Percentiles rank a stretch among this genome's conserved stretches.
phyloP scores from a whole-genome alignment of 2,113 vertebrate species.

The Genyomyrus donnyi region DNA sequence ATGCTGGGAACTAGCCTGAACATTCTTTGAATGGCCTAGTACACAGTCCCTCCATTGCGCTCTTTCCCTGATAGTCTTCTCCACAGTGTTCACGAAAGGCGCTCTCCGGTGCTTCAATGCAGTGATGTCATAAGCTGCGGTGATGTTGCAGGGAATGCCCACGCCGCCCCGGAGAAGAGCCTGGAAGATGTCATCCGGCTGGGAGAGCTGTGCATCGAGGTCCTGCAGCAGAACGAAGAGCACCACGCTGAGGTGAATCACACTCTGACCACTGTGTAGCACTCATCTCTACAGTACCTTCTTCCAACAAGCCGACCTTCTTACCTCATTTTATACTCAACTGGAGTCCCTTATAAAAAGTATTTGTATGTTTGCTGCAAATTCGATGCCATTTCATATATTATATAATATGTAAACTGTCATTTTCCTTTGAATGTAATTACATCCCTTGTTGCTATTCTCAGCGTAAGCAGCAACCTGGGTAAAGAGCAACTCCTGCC shows the following conservation, averaged over 20 bases:
- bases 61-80: background rate
- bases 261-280: background rate
- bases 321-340: background rate
- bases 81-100: background rate
- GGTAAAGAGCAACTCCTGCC: background rate
- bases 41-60: background rate
- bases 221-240: slow-evolving; percentile 93
- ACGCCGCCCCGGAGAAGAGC: slow-evolving; percentile 69
- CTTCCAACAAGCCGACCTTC: background rate
- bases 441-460: background rate
- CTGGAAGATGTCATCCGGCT: slow-evolving; percentile 83
- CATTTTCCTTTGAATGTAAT: background rate
- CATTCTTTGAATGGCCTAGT: background rate
- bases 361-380: background rate
- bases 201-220: slow-evolving; percentile 88
- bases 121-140: background rate
- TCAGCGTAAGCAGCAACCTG: background rate
- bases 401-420: background rate
- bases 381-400: background rate
- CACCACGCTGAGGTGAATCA: slow-evolving; percentile 85
- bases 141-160: slow-evolving; percentile 40
- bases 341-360: background rate
- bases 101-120: too few species aligned
- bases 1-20: background rate
- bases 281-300: background rate